Conservation (phyloP, 2,888 invertebrate genomes). For the Hermaeophaga mercurialis region DNA sequence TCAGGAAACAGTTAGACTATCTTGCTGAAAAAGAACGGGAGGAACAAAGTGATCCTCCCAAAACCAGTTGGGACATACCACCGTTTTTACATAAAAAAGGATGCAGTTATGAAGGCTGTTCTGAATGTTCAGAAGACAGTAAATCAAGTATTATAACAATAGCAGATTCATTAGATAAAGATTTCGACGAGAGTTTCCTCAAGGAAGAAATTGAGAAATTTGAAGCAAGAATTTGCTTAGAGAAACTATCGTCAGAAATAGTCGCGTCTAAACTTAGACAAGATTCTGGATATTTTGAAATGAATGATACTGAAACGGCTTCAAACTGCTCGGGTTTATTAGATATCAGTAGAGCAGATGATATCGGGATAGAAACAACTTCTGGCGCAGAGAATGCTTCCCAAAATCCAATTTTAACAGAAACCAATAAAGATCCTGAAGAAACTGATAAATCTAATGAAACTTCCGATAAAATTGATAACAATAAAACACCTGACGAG, state of each 20-base stretch:
- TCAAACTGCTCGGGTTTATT: no score
- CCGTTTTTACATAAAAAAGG: neutral
- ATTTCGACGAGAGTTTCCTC: slow-evolving; percentile 12
- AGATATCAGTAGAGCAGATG: neutral
- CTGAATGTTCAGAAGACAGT: slow-evolving; percentile 9
- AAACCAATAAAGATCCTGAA: neutral
- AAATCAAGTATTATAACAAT: slow-evolving; percentile 15
- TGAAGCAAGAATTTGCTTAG: slow-evolving; percentile 24
- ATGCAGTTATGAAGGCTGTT: slow-evolving; percentile 4
- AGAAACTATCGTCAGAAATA: slow-evolving; percentile 28
- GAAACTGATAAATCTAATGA: neutral
- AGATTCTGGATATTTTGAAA: slow-evolving; percentile 43
- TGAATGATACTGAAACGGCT: slow-evolving; percentile 30
- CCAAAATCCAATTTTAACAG: neutral
- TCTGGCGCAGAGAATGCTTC: neutral
- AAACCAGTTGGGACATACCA: neutral
- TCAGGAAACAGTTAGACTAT: slow-evolving; percentile 33
- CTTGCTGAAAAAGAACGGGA: slow-evolving; percentile 28
- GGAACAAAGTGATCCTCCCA: neutral
- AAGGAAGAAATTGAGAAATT: slow-evolving; percentile 20
- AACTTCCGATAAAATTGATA: neutral
- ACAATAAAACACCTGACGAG: no score
- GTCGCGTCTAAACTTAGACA: slow-evolving; percentile 26
- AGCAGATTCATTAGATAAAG: slow-evolving; percentile 12
- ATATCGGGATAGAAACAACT: neutral